Evolutionary conservation across 2,888 invertebrate species (phyloP).

Genomic region (Drosophila nigricruria): DNA sequence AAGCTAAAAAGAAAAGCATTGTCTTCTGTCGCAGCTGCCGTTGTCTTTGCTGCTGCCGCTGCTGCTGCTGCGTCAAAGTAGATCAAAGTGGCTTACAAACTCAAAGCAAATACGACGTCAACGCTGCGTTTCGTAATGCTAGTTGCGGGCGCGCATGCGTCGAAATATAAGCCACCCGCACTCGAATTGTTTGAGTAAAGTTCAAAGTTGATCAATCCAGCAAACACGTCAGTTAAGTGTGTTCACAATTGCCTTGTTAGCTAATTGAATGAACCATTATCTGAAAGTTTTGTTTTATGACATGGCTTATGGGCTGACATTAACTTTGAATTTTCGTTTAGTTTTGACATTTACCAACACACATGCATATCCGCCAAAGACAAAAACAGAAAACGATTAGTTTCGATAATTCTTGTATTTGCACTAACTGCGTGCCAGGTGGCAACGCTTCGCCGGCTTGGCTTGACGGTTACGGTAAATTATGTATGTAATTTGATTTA

Average conservation of each 20-base stretch:
- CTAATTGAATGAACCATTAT: slow-evolving; percentile 14
- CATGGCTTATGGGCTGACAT: background rate
- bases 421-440: slow-evolving; percentile 38
- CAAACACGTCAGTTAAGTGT: slow-evolving; percentile 12
- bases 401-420: slow-evolving; percentile 23
- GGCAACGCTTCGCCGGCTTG: slow-evolving; percentile 50
- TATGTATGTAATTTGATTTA: slow-evolving; percentile 75
- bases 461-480: slow-evolving; percentile 64
- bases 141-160: slow-evolving; percentile 64
- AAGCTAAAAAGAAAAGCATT: slow-evolving; percentile 75
- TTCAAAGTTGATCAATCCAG: slow-evolving; percentile 74
- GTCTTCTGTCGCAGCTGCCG: slow-evolving; percentile 51
- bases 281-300: background rate
- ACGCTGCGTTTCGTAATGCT: slow-evolving; percentile 66
- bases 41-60: slow-evolving; percentile 45
- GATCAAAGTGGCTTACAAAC: slow-evolving; percentile 63
- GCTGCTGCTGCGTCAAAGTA: slow-evolving; percentile 53
- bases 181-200: slow-evolving; percentile 50
- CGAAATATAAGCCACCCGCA: slow-evolving; percentile 49
- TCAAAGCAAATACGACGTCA: slow-evolving; percentile 62
- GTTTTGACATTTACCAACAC: background rate
- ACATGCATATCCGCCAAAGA: background rate
- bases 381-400: slow-evolving; percentile 19
- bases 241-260: slow-evolving; percentile 16
- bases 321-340: background rate